Percentiles rank a stretch among this genome's conserved stretches.
phyloP scores from a whole-genome alignment of 2,113 vertebrate species.

The Gila orcuttii region DNA sequence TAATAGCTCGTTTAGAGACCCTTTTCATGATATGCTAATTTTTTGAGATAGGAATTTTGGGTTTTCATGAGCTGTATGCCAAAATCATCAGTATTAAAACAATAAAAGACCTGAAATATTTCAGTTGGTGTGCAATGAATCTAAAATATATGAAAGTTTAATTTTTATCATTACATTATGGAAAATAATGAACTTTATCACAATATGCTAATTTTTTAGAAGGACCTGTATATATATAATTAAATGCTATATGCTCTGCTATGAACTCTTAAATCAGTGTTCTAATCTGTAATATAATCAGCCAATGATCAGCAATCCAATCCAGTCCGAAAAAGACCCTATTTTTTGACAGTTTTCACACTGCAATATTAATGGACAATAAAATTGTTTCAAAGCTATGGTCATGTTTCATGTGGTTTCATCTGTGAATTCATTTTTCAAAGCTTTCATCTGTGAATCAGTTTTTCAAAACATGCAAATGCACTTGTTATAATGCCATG shows the following conservation, averaged over 20 bases:
- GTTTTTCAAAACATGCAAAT: constrained; percentile 29
- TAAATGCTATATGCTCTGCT: neutral
- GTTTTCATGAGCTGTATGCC: too few relatives aligned
- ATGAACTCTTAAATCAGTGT: neutral
- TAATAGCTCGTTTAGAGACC: too few relatives aligned
- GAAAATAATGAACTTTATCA: too few relatives aligned
- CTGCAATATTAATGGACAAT: neutral
- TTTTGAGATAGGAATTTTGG: too few relatives aligned
- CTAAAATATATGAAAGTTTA: too few relatives aligned
- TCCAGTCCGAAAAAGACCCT: neutral
- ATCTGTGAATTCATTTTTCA: neutral
- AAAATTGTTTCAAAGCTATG: neutral
- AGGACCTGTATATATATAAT: too few relatives aligned
- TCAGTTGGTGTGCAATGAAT: too few relatives aligned
- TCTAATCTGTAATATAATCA: neutral
- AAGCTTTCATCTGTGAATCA: neutral
- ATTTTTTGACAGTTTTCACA: neutral
- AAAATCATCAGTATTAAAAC: too few relatives aligned
- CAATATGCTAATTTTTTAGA: too few relatives aligned
- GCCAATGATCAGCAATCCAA: neutral
- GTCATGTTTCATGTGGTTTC: neutral
- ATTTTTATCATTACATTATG: too few relatives aligned
- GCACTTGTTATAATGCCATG: constrained; percentile 21
- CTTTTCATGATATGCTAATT: too few relatives aligned
- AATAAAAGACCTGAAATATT: too few relatives aligned